Evolutionary conservation across 2,888 invertebrate species (phyloP), one percentile per base, ranked within the genome.

Genomic region (Uropetala carovei): DNA sequence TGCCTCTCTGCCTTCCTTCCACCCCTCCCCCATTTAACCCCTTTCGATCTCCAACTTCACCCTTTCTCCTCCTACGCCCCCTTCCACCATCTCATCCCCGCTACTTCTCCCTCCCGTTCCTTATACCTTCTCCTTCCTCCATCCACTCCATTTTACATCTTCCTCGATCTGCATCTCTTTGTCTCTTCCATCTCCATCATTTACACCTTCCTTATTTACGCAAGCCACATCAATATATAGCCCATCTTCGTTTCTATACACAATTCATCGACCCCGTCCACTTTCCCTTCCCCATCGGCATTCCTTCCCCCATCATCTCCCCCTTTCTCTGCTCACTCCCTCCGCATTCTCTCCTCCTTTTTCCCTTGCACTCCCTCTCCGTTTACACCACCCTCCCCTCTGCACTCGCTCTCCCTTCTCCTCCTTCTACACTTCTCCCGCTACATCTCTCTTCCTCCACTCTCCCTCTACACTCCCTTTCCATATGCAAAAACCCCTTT

Each of bases 401-500:
- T 27, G 75, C 75, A 75, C 27, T 75, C 22, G 22, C 27, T 43
- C 43, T 43, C 43, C 43, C 75, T 68, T 22, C 68, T 68, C 68
- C 27, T 27, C 75, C 22, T 75, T 75, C 27, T 27, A 75, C 22
- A 14, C 22, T 14, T 64, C n/a, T n/a, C 14, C 68, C 22, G n/a
- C 68, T n/a, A 22, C 68, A 1, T 68, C 68, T 9, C 68, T 22
- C 59, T 43, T 27, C 59, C 86, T 18, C 86, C 56, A n/a, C 64
- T 30, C 89, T 43, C 59, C 83, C 82, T 30, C n/a, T 64, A 10
- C 64, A 64, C 64, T n/a, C 64, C 64, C 64, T 64, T 64, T 64
- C 16, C 64, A 22, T 75, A 27, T 22, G 75, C 75, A 27, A 13
- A 22, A n/a, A 75, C 22, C 22, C 75, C 75, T 68, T 68, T 68